These are phyloP conservation scores for Rhinolophus ferrumequinum DNA, from an alignment of 2,113 vertebrate species.

Conservation along the genomic window DNA sequence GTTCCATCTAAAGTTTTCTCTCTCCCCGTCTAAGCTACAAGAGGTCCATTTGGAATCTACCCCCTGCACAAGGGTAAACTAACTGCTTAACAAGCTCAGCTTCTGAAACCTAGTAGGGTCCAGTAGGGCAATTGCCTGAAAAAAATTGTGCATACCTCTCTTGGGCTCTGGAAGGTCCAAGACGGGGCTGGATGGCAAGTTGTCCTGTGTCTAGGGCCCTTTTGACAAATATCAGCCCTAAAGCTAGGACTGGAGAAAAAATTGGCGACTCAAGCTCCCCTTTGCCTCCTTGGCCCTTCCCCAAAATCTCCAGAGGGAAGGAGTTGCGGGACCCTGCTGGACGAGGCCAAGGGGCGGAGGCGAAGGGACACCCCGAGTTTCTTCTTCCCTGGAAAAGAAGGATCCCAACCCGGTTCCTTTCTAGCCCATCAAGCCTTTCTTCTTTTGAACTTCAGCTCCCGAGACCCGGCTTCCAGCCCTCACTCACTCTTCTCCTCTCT, in stretches of 20 bases:
- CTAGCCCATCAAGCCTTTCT: neutral
- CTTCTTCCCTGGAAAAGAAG: conserved; percentile 48
- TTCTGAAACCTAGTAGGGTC: neutral
- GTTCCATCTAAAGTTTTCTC: conserved; percentile 25
- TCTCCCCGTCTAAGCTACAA: neutral
- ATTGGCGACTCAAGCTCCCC: neutral
- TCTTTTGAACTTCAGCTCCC: conserved; percentile 29
- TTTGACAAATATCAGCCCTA: conserved; percentile 54
- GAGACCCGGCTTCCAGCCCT: conserved; percentile 37
- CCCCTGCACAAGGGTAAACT: neutral
- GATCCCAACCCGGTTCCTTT: conserved; percentile 5
- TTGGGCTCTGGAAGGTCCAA: conserved; percentile 13
- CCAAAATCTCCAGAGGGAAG: neutral
- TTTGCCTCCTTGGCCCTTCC: neutral
- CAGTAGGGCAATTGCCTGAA: neutral
- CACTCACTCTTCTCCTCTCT: conserved; percentile 41
- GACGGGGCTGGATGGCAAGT: neutral
- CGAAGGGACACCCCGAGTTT: neutral
- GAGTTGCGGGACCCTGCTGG: neutral
- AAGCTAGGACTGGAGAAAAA: neutral
- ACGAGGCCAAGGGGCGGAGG: neutral
- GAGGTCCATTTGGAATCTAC: neutral
- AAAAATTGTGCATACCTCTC: neutral
- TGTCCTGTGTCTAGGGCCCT: neutral
- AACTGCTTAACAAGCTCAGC: conserved; percentile 10